phyloP scores from a whole-genome alignment of 2,797 vertebrate species.

The Fistularia commersonii region DNA sequence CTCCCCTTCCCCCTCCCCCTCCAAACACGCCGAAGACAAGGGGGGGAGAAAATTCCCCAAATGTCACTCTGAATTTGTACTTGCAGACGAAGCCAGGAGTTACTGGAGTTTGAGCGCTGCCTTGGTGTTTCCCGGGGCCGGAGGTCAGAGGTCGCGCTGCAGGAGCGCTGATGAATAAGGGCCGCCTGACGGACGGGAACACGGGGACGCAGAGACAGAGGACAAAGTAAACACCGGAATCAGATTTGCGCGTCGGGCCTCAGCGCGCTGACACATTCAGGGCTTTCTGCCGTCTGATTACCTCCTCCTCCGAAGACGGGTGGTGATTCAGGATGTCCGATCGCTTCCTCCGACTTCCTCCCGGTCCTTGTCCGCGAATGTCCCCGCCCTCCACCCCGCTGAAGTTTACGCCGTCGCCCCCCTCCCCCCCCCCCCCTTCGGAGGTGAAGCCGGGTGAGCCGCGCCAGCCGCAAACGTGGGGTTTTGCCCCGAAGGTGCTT shows the following conservation, averaged over 20 bases:
- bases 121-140: conserved; percentile 21
- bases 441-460: conserved; percentile 50
- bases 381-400: too few species aligned
- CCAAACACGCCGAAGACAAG: conserved; percentile 15
- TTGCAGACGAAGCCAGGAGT: conserved; percentile 49
- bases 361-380: background rate
- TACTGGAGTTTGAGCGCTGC: conserved; percentile 25
- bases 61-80: conserved; percentile 69
- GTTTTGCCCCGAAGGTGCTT: conserved; percentile 55
- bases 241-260: conserved; percentile 20
- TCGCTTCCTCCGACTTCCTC: conserved; percentile 25
- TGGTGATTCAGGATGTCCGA: conserved; percentile 60
- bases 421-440: too few species aligned
- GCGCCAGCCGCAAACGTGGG: conserved; percentile 36
- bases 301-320: conserved; percentile 37
- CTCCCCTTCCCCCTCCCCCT: conserved; percentile 13
- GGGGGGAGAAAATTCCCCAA: conserved; percentile 24
- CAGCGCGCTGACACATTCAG: conserved; percentile 64
- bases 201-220: conserved; percentile 34
- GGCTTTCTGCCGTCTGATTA: conserved; percentile 57
- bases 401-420: background rate
- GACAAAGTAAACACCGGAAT: conserved; percentile 43
- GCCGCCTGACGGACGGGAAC: conserved; percentile 47
- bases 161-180: conserved; percentile 16
- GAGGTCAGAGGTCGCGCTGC: conserved; percentile 30